phyloP scores from a whole-genome alignment of 53 echinoderm and acorn worm genomes.

The Pentamera pediparva region DNA sequence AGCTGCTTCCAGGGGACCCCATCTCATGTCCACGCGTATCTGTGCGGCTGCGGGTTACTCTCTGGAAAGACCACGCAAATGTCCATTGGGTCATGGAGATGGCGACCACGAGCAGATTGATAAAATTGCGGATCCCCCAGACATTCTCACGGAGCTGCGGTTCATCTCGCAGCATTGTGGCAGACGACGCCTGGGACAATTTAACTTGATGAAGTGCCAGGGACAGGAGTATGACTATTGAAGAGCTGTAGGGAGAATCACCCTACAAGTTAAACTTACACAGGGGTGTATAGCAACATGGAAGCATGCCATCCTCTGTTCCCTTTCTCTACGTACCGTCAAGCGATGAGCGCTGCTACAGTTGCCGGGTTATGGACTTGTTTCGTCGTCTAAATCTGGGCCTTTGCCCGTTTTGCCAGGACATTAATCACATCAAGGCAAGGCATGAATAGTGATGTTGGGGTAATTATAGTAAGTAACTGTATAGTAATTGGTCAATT shows the following conservation, averaged over 20 bases:
- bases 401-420: neutral
- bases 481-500: too few relatives aligned
- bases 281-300: neutral
- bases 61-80: neutral
- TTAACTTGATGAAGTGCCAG: neutral
- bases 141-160: neutral
- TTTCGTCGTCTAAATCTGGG: neutral
- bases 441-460: too few relatives aligned
- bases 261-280: neutral
- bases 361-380: neutral
- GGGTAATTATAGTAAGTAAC: too few relatives aligned
- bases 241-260: neutral
- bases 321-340: neutral
- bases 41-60: neutral
- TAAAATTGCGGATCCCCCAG: neutral
- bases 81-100: neutral
- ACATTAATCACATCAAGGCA: neutral
- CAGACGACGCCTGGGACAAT: neutral
- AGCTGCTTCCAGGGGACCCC: neutral
- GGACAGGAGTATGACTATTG: neutral
- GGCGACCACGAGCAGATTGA: neutral
- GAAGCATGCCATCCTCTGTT: neutral
- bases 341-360: neutral
- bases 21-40: neutral
- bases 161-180: neutral